Evolutionary conservation across 2,888 invertebrate species (phyloP), one percentile per base, ranked within the genome.

Genomic region (Drosophila crucigera): DNA sequence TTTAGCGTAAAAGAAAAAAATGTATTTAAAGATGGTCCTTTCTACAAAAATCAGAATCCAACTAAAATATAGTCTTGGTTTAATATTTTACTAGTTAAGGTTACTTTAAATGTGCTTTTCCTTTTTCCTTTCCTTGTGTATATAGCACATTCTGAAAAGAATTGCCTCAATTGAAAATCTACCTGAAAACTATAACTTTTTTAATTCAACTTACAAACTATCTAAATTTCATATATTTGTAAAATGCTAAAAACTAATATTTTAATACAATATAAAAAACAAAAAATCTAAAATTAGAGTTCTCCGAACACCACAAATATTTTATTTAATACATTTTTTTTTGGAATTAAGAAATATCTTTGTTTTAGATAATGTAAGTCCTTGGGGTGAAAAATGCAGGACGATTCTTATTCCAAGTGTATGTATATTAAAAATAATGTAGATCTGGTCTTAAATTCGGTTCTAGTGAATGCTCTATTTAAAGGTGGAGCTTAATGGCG

Each of bases 381-480:
- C 37, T 19, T 16, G 6, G 16, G 5, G 35, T 37, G 6, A 19
- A 39, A 39, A 39, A 39, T 19, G 0, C 19, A 39, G n/a, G 9
- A 0, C 4, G 41, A n/a, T 41, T 53, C 16, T 33, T 35, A 3
- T 35, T 35, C 16, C 16, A 14, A 47, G 47, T 47, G 16, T 47
- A 4, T 16, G 2, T 9, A 4, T n/a, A 41, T 31, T n/a, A 53
- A 22, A 22, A n/a, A 14, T 16, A 55, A 55, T 37, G 25, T 4
- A 6, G 19, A 47, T 16, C 4, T 55, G 43, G 41, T 55, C 33
- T 43, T 30, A 58, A 49, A 37, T 52, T 50, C 60, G 65, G 37
- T 19, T 39, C 0, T 14, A 28, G 28, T 35, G 14, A 53, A 54
- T 66, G 22, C 47, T 31, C 37, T 52, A 52, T 52, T 56, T 61